Evolutionary conservation across 2,888 invertebrate genomes (phyloP).

Genomic region (Parnassius apollo): DNA sequence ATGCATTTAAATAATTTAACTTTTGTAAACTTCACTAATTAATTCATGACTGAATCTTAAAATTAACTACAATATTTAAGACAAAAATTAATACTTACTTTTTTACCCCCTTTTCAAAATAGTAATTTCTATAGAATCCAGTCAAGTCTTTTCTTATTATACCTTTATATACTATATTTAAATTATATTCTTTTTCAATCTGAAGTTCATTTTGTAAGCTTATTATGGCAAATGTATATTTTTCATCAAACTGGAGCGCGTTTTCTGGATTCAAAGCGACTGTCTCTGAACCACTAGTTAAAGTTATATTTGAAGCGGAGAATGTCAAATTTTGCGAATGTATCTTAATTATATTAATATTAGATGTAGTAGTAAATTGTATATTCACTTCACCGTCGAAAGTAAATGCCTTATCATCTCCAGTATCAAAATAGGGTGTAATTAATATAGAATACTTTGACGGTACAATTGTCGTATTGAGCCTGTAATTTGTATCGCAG

Average conservation of each 20-base stretch:
- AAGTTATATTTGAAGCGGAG: slow-evolving; percentile 45
- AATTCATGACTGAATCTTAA: no score
- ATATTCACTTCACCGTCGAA: slow-evolving; percentile 76
- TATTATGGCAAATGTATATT: slow-evolving; percentile 74
- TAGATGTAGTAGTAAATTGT: slow-evolving; percentile 45
- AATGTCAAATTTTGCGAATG: slow-evolving; percentile 62
- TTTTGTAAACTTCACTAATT: no score
- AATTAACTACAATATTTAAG: background rate
- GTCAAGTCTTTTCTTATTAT: slow-evolving; percentile 76
- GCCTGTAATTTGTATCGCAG: slow-evolving; percentile 59
- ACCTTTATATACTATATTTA: slow-evolving; percentile 79
- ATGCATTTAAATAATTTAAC: no score
- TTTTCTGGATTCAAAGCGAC: slow-evolving; percentile 42
- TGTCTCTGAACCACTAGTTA: slow-evolving; percentile 39
- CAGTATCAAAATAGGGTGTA: slow-evolving; percentile 74
- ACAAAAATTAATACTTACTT: slow-evolving; percentile 64
- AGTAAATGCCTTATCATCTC: slow-evolving; percentile 57
- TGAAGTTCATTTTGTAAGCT: slow-evolving; percentile 58
- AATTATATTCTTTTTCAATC: slow-evolving; percentile 56
- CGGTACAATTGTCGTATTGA: slow-evolving; percentile 71
- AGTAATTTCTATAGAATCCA: slow-evolving; percentile 84
- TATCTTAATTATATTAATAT: slow-evolving; percentile 59
- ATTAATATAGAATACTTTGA: slow-evolving; percentile 76
- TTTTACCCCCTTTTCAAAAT: slow-evolving; percentile 66
- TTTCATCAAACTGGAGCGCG: slow-evolving; percentile 53